phyloP scores from a whole-genome alignment of 53 echinoderm and acorn worm genomes.

The Echinometra lucunter region DNA sequence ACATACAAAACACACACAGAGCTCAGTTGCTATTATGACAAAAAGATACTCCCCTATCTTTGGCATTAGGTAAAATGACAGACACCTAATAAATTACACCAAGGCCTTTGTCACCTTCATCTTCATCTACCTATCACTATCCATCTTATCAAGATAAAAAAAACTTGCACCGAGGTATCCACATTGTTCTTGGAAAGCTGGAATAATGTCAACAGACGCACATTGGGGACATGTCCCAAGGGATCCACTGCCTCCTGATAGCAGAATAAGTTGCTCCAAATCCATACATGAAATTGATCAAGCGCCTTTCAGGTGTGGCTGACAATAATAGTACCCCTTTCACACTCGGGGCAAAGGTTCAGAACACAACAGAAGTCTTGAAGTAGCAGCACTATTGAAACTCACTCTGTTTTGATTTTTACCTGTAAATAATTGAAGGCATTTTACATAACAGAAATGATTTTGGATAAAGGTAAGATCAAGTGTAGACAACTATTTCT shows the following conservation, averaged over 20 bases:
- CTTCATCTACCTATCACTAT: background rate
- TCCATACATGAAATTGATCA: conserved; percentile 43
- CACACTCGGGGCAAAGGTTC: background rate
- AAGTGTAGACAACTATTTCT: background rate
- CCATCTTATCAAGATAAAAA: conserved; percentile 1
- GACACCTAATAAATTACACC: background rate
- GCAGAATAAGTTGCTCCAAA: conserved; percentile 31
- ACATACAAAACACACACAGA: background rate
- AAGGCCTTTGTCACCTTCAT: background rate
- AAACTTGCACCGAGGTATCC: background rate
- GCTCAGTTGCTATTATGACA: background rate
- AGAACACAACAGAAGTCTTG: too few relatives aligned
- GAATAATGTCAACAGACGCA: conserved; percentile 5
- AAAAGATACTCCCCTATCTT: background rate
- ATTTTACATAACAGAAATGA: background rate
- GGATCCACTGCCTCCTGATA: background rate
- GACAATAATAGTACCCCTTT: background rate
- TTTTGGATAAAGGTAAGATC: background rate
- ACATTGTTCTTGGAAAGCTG: conserved; percentile 2
- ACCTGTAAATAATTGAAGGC: background rate
- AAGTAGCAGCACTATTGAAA: too few relatives aligned
- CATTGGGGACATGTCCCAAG: background rate
- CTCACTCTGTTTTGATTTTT: background rate
- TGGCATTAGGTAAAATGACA: background rate
- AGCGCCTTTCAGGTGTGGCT: conserved; percentile 4